Evolutionary conservation across 2,888 invertebrate genomes (phyloP), one percentile per base, ranked within the genome.

Genomic region (Chymomyza amoena): DNA sequence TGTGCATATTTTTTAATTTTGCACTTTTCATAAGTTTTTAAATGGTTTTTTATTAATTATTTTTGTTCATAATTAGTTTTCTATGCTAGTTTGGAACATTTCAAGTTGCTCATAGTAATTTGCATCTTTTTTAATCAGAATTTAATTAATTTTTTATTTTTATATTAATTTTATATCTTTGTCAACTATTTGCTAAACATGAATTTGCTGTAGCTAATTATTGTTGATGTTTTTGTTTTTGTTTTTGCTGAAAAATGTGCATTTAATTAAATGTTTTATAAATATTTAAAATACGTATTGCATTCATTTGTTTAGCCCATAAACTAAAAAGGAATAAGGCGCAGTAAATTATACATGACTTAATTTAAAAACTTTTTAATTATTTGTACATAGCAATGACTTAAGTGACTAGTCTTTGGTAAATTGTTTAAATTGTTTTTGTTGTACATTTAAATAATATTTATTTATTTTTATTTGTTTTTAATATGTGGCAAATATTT

Each of bases 351-450:
- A 80, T 68, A 57, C 32, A 64, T 66, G 61, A 51, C 63, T 63
- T 18, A 60, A 61, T 39, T 66, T 32, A 32, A 32, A 64, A 39
- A 52, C 7, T 64, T n/a, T n/a, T 56, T 56, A 39, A 63, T 16
- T 61, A 32, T 63, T 84, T 84, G 84, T 84, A 84, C 88, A 88
- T 88, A 84, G 83, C 83, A 81, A 88, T 78, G 87, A 81, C 79
- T 83, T 84, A 84, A 79, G 66, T 86, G 87, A 89, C 89, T 89
- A 89, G 90, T 89, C 89, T 89, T 89, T 89, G 90, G 89, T 90
- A 88, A 88, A 87, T 73, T 54, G 54, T 20, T 54, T 20, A 54
- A 54, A 54, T 16, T 59, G 59, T 28, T 57, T 57, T 57, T 59
- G 15, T 59, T 59, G 16, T 54, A 54, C 16, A 18, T 54, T 54